Percentiles rank a stretch among this genome's conserved stretches.
phyloP scores from a whole-genome alignment of 2,888 invertebrate genomes.

The Chrysina gloriosa region DNA sequence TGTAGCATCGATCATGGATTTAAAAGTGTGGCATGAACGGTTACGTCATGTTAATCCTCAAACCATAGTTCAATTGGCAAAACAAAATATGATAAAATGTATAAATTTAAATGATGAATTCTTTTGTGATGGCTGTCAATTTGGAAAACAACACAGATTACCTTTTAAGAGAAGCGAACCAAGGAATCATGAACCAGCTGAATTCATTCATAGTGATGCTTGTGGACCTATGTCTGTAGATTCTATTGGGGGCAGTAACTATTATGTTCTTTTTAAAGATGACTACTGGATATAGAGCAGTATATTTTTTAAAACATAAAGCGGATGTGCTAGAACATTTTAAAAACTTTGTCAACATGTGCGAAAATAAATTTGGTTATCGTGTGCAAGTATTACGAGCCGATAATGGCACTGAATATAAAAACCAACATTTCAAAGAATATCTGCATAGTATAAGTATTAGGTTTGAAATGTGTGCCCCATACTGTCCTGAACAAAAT shows the following conservation, averaged over 20 bases:
- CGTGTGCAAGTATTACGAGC: slow-evolving; percentile 33
- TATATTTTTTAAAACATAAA: slow-evolving; percentile 46
- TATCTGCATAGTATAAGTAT: slow-evolving; percentile 46
- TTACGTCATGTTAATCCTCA: slow-evolving; percentile 51
- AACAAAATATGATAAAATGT: neutral
- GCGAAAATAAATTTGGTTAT: slow-evolving; percentile 31
- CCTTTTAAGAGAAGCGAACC: neutral
- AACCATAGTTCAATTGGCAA: slow-evolving; percentile 46
- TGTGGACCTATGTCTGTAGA: slow-evolving; percentile 43
- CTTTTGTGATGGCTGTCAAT: neutral
- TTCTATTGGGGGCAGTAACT: slow-evolving; percentile 42
- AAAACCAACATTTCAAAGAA: too few relatives aligned
- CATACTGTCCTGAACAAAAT: slow-evolving; percentile 49
- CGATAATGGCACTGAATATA: slow-evolving; percentile 43
- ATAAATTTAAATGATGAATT: neutral
- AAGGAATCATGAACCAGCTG: slow-evolving; percentile 16
- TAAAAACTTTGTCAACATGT: slow-evolving; percentile 15
- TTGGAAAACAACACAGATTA: slow-evolving; percentile 29
- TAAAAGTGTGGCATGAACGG: slow-evolving; percentile 50
- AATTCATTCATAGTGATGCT: slow-evolving; percentile 41
- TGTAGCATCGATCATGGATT: slow-evolving; percentile 31
- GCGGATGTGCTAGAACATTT: slow-evolving; percentile 39
- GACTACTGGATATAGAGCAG: slow-evolving; percentile 43
- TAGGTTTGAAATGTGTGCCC: slow-evolving; percentile 48
- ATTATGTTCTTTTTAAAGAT: slow-evolving; percentile 46